A percentile compares a stretch with the other conserved stretches of the same genome.
Evolutionary conservation across 1,140 invertebrate species (phyloP).

Genomic region (Bombus terrestris): DNA sequence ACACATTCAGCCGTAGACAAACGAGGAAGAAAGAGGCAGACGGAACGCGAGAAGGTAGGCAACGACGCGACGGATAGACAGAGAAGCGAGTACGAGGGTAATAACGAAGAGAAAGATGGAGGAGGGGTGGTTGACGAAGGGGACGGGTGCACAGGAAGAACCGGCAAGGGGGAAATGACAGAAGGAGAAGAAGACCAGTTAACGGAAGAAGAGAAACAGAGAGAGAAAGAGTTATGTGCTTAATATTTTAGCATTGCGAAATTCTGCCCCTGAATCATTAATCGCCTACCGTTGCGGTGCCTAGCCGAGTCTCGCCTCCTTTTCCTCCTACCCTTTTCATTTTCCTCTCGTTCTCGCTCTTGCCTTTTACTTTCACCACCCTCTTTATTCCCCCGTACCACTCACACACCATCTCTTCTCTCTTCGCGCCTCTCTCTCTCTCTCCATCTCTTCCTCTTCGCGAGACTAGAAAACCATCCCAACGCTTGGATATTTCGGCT

Average conservation of each 20-base stretch:
- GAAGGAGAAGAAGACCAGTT: neutral
- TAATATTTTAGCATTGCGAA: constrained; percentile 81
- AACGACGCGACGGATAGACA: constrained; percentile 1
- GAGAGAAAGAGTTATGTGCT: constrained; percentile 74
- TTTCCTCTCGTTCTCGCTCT: constrained; percentile 17
- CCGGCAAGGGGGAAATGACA: constrained; percentile 11
- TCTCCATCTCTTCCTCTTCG: neutral
- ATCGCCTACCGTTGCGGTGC: constrained; percentile 72
- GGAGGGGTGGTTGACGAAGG: constrained; percentile 47
- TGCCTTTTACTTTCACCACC: constrained; percentile 21
- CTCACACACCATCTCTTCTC: neutral
- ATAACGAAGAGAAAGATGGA: constrained; percentile 52
- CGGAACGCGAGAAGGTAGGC: constrained; percentile 51
- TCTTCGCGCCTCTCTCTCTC: neutral
- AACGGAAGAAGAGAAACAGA: constrained; percentile 23
- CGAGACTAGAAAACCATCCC: constrained; percentile 57
- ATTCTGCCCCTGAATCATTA: constrained; percentile 79
- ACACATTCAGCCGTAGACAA: constrained; percentile 51
- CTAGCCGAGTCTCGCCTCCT: constrained; percentile 56
- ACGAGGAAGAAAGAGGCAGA: constrained; percentile 32
- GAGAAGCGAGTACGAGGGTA: constrained; percentile 27
- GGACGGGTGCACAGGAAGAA: constrained; percentile 9
- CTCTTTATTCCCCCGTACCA: neutral
- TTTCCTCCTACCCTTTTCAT: constrained; percentile 41
- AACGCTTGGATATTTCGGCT: constrained; percentile 62